Percentiles rank a stretch among this genome's conserved stretches.
Evolutionary conservation across 2,888 invertebrate genomes (phyloP).

Genomic region (Ligdia adustata): DNA sequence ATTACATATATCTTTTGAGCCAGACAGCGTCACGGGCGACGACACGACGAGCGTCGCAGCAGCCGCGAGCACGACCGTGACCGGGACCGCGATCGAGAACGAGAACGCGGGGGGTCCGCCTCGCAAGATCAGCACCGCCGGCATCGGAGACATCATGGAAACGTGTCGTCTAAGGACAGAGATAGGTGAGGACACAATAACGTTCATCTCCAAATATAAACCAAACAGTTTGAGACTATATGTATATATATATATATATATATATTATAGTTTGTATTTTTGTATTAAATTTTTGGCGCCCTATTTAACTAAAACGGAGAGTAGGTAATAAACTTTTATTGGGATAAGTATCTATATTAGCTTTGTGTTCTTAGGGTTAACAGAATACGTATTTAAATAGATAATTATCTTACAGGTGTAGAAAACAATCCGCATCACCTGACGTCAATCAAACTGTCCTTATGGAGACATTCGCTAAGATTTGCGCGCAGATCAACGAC

Average conservation of each 20-base stretch:
- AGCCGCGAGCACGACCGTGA: slow-evolving; percentile 39
- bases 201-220: too few relatives aligned
- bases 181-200: too few relatives aligned
- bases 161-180: slow-evolving; percentile 46
- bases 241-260: too few relatives aligned
- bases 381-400: neutral
- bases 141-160: slow-evolving; percentile 53
- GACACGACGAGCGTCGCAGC: slow-evolving; percentile 51
- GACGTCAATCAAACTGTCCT: slow-evolving; percentile 56
- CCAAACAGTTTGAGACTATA: too few relatives aligned
- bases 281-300: too few relatives aligned
- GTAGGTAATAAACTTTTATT: too few relatives aligned
- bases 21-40: slow-evolving; percentile 60
- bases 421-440: slow-evolving; percentile 42
- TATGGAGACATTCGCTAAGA: slow-evolving; percentile 70
- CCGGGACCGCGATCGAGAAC: slow-evolving; percentile 22
- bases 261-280: too few relatives aligned
- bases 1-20: too few relatives aligned
- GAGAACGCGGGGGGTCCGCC: slow-evolving; percentile 42
- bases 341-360: too few relatives aligned
- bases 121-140: slow-evolving; percentile 47
- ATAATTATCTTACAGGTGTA: slow-evolving; percentile 37
- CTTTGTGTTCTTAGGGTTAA: too few relatives aligned
- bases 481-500: slow-evolving; percentile 61
- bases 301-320: too few relatives aligned